Conservation (phyloP, 2,113 vertebrate genomes). For the Gracilinanus agilis region DNA sequence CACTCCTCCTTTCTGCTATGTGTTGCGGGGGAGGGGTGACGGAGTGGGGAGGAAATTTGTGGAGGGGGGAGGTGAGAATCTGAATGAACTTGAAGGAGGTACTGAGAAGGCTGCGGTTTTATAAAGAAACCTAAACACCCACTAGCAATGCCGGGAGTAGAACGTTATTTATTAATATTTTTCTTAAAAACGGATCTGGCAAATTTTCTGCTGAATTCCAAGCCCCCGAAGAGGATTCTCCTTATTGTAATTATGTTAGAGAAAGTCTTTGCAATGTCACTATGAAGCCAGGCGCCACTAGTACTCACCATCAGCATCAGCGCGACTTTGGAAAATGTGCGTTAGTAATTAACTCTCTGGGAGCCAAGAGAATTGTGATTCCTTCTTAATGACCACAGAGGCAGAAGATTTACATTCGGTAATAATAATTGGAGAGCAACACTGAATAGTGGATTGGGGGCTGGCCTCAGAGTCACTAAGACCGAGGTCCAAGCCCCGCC, state of each 20-base stretch:
- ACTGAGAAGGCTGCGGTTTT: background rate
- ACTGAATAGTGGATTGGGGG: background rate
- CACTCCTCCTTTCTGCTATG: too few relatives aligned
- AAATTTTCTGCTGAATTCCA: background rate
- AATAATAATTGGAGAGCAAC: background rate
- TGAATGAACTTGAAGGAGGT: background rate
- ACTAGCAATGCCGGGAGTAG: background rate
- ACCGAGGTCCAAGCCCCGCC: background rate
- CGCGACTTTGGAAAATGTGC: background rate
- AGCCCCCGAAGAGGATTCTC: background rate
- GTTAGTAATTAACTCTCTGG: too few relatives aligned
- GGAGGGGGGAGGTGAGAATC: background rate
- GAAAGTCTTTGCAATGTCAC: conserved; percentile 13
- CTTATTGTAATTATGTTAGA: conserved; percentile 8
- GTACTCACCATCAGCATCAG: background rate
- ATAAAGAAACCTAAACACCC: background rate
- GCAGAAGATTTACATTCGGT: background rate
- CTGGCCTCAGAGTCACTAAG: background rate
- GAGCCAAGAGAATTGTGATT: too few relatives aligned
- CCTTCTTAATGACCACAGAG: background rate
- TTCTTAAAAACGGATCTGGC: background rate
- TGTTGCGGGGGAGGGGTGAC: background rate
- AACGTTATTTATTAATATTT: background rate
- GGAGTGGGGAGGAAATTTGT: background rate
- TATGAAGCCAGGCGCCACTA: conserved; percentile 4